Conservation (phyloP, 2,888 invertebrate genomes). For the Helicoverpa assulta region DNA sequence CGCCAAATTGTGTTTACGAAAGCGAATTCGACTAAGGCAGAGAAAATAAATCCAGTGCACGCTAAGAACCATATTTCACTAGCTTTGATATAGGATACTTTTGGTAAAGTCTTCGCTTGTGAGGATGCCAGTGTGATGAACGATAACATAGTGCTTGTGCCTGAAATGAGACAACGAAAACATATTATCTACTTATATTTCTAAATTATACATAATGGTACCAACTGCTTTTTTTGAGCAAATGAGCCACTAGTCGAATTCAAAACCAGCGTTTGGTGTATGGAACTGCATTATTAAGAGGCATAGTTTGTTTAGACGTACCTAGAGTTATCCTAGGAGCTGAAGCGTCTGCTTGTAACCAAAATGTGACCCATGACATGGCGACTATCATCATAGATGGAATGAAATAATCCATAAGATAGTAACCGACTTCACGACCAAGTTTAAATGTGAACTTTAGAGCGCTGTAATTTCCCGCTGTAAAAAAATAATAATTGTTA, state of each 20-base stretch:
- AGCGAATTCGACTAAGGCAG: conserved; percentile 96
- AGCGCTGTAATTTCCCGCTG: conserved; percentile 96
- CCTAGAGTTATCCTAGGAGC: conserved; percentile 95
- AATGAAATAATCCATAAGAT: conserved; percentile 96
- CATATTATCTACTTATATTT: not conserved
- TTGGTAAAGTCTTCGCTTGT: conserved; percentile 95
- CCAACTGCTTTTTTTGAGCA: not conserved
- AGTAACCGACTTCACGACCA: conserved; percentile 95
- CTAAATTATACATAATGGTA: conserved; percentile 1
- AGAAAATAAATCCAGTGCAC: conserved; percentile 95
- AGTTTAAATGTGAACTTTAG: conserved; percentile 94
- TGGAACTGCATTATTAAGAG: not conserved
- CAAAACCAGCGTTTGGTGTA: too few relatives aligned
- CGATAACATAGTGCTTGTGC: conserved; percentile 96
- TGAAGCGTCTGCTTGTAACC: conserved; percentile 96
- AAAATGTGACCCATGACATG: conserved; percentile 97
- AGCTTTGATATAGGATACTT: conserved; percentile 97
- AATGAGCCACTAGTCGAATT: too few relatives aligned
- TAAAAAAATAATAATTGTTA: conserved; percentile 65
- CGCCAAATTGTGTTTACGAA: conserved; percentile 97
- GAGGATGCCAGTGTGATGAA: conserved; percentile 96
- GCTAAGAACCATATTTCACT: conserved; percentile 97
- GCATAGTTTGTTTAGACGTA: conserved; percentile 68
- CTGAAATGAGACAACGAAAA: conserved; percentile 80
- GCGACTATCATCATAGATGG: conserved; percentile 96